These are phyloP conservation scores for Drosophila niveifrons DNA, from an alignment of 2,888 invertebrate genomes.

Conservation along the genomic window DNA sequence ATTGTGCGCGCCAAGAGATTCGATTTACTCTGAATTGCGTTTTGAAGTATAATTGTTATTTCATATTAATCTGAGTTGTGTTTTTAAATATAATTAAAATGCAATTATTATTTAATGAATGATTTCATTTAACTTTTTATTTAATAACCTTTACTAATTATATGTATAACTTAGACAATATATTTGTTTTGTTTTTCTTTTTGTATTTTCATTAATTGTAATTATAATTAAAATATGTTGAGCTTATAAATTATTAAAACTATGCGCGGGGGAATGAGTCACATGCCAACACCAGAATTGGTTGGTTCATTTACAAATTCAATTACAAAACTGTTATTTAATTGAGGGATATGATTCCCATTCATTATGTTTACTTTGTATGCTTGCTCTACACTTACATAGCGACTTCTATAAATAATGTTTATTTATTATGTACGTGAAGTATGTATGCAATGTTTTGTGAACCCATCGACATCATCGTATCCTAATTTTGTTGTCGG, in stretches of 20 bases:
- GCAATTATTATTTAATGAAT: constrained; percentile 40
- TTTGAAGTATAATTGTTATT: not conserved
- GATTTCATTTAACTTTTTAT: constrained; percentile 65
- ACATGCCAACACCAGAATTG: constrained; percentile 42
- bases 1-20: not conserved
- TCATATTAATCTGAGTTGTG: not conserved
- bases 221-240: constrained; percentile 69
- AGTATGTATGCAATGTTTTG: constrained; percentile 9
- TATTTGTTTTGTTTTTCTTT: constrained; percentile 40
- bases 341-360: constrained; percentile 3
- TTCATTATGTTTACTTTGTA: constrained; percentile 36
- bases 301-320: constrained; percentile 62
- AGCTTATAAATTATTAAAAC: constrained; percentile 80
- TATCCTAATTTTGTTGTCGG: constrained; percentile 8
- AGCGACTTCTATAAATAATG: constrained; percentile 36
- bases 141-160: constrained; percentile 79
- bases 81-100: not conserved
- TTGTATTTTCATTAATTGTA: constrained; percentile 50
- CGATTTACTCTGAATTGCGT: not conserved
- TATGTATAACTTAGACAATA: constrained; percentile 63
- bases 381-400: constrained; percentile 59
- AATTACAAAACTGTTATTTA: constrained; percentile 59
- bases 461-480: not conserved
- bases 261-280: constrained; percentile 71
- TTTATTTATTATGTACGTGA: constrained; percentile 30